Evolutionary conservation across 2,113 vertebrate genomes (phyloP).

Genomic region (Ancistrus triradiatus): DNA sequence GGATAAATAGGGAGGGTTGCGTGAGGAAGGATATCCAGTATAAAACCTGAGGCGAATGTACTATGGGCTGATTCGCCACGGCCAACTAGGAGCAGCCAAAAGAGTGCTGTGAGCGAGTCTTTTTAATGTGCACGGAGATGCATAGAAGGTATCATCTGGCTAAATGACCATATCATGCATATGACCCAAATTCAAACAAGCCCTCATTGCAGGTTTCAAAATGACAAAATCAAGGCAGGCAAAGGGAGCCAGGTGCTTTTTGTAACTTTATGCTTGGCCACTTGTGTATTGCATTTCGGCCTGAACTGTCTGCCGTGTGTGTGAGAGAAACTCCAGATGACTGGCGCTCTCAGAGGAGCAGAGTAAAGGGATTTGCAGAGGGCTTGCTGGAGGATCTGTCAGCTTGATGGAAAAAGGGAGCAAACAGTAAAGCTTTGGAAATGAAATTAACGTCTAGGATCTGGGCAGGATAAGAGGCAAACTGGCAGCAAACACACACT

Average conservation of each 20-base stretch:
- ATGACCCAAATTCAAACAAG: no score
- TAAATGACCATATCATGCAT: no score
- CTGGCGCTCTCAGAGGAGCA: constrained; percentile 25
- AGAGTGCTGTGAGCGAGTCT: no score
- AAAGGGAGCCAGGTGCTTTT: constrained; percentile 16
- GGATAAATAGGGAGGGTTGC: no score
- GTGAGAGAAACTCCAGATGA: constrained; percentile 37
- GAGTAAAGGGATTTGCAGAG: constrained; percentile 31
- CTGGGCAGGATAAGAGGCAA: constrained; percentile 26
- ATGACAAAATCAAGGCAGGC: background rate
- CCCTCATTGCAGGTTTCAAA: background rate
- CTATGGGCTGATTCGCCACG: no score
- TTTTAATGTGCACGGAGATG: no score
- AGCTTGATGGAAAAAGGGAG: constrained; percentile 30
- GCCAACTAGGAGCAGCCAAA: no score
- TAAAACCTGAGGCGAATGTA: no score
- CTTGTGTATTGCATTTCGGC: constrained; percentile 21
- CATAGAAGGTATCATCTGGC: no score
- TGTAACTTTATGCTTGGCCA: constrained; percentile 14
- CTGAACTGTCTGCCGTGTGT: constrained; percentile 25
- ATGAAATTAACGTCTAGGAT: constrained; percentile 39
- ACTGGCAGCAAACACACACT: constrained; percentile 8
- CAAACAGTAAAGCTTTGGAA: constrained; percentile 30
- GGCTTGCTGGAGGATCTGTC: constrained; percentile 26
- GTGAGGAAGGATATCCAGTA: no score